Conservation (phyloP, 1,140 invertebrate genomes). For the Condylostylus longicornis region DNA sequence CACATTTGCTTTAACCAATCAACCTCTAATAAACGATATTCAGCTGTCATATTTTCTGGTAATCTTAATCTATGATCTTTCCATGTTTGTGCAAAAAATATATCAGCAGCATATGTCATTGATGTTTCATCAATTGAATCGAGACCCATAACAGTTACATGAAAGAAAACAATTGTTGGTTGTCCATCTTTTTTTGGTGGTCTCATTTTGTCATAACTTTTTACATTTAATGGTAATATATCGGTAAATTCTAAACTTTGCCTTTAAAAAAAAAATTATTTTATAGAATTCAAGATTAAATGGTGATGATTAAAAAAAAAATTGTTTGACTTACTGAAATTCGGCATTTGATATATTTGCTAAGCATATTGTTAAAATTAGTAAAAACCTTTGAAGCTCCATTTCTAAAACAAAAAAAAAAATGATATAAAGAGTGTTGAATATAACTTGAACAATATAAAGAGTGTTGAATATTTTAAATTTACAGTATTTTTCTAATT, state of each 20-base stretch:
- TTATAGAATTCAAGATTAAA: neutral
- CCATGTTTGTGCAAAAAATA: conserved; percentile 85
- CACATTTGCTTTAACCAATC: conserved; percentile 84
- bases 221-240: conserved; percentile 68
- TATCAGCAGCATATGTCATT: conserved; percentile 83
- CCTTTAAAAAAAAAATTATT: conserved; percentile 28
- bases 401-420: conserved; percentile 11
- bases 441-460: neutral
- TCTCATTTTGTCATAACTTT: conserved; percentile 77
- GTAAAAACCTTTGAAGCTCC: conserved; percentile 23
- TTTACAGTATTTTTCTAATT: no score
- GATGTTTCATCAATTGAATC: conserved; percentile 86
- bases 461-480: no score
- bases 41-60: conserved; percentile 81
- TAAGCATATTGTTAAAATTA: conserved; percentile 24
- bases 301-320: neutral
- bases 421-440: neutral
- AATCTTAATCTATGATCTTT: conserved; percentile 73
- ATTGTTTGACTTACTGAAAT: conserved; percentile 24
- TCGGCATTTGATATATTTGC: conserved; percentile 24
- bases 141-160: conserved; percentile 82
- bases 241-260: conserved; percentile 65
- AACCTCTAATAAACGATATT: conserved; percentile 71
- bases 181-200: conserved; percentile 76
- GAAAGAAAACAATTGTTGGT: conserved; percentile 74